A percentile compares a stretch with the other conserved stretches of the same genome.
phyloP scores from a whole-genome alignment of 2,113 vertebrate genomes.

The Sclerurus mexicanus region DNA sequence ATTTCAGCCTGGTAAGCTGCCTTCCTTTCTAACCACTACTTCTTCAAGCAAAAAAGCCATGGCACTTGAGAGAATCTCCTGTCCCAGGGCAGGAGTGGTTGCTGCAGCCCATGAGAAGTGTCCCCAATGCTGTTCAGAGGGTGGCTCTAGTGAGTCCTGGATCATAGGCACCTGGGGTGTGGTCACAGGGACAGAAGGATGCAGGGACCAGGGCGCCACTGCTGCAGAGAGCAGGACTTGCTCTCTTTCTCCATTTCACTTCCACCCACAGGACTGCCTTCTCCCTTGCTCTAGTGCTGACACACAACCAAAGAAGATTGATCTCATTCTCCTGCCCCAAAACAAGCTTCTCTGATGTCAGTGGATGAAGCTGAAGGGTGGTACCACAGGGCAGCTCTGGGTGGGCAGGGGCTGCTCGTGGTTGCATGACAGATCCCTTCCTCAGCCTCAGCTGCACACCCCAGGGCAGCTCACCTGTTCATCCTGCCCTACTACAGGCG shows the following conservation, averaged over 20 bases:
- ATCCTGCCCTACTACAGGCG: rapidly evolving
- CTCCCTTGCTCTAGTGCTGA: not conserved
- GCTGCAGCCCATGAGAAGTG: not conserved
- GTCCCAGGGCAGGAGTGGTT: no score
- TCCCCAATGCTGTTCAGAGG: rapidly evolving
- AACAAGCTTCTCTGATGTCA: not conserved
- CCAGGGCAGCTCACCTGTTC: not conserved
- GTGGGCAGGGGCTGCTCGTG: not conserved
- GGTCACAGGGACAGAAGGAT: rapidly evolving
- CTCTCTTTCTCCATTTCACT: not conserved
- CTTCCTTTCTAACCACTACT: not conserved
- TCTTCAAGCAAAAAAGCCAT: not conserved
- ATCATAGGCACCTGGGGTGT: rapidly evolving
- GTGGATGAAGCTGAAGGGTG: rapidly evolving
- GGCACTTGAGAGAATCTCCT: not conserved
- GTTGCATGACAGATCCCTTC: not conserved
- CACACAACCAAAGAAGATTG: rapidly evolving
- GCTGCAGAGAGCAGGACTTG: not conserved
- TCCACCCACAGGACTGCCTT: not conserved
- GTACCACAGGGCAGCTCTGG: not conserved
- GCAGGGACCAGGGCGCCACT: not conserved
- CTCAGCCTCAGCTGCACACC: not conserved
- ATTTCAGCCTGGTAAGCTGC: not conserved
- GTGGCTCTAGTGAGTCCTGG: not conserved
- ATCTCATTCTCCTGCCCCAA: not conserved